phyloP scores from a whole-genome alignment of 2,113 vertebrate species.

The Noturus placidus region DNA sequence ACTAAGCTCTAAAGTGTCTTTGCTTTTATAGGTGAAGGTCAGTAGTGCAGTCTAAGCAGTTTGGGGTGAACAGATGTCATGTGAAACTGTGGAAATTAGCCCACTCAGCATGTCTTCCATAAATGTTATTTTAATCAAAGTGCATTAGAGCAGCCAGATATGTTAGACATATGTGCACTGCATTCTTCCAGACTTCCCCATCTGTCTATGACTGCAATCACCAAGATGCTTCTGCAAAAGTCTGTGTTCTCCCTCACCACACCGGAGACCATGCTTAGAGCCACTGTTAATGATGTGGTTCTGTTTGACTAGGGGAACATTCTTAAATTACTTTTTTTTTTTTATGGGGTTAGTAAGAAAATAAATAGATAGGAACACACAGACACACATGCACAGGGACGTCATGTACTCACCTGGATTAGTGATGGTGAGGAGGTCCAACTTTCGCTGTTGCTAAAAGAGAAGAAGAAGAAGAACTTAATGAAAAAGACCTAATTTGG shows the following conservation, averaged over 20 bases:
- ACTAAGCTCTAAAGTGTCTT: conserved; percentile 15
- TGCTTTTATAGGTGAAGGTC: conserved; percentile 64
- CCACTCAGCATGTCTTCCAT: conserved; percentile 66
- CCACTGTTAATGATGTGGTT: conserved; percentile 3
- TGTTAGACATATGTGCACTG: conserved; percentile 75
- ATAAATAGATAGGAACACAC: not conserved
- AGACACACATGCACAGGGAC: conserved; percentile 12
- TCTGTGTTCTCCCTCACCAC: conserved; percentile 22
- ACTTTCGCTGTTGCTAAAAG: conserved; percentile 90
- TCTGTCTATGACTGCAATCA: conserved; percentile 65
- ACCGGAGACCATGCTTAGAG: not conserved
- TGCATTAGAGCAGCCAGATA: conserved; percentile 73
- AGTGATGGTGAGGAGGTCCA: conserved; percentile 96
- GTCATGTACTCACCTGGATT: conserved; percentile 81
- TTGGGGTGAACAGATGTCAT: conserved; percentile 71
- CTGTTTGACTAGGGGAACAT: not conserved
- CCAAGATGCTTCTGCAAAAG: conserved; percentile 53
- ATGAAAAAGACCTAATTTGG: not conserved
- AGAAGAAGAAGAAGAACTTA: conserved; percentile 52
- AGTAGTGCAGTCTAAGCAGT: conserved; percentile 46
- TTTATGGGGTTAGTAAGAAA: not conserved
- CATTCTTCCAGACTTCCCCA: conserved; percentile 67
- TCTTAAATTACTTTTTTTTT: not conserved
- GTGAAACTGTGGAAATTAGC: conserved; percentile 72
- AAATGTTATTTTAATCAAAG: conserved; percentile 78